A percentile compares a stretch with the other conserved stretches of the same genome.
These are phyloP conservation scores for Ceraclea dissimilis DNA, from an alignment of 2,888 invertebrate species.

Conservation along the genomic window DNA sequence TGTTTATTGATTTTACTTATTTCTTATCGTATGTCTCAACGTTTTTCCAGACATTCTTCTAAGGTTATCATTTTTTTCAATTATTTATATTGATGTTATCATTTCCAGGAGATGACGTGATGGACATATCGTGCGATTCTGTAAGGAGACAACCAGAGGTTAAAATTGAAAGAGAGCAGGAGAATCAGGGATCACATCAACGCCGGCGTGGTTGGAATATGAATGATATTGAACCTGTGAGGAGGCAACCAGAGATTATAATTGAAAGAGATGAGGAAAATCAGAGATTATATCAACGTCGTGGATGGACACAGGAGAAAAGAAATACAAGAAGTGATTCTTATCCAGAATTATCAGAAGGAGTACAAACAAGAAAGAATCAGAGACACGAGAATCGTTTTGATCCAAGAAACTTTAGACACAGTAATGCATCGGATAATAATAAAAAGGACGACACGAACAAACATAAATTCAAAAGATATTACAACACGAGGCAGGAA, in stretches of 20 bases:
- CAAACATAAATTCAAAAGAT: background rate
- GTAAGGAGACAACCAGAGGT: too few relatives aligned
- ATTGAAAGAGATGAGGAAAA: background rate
- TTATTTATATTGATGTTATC: too few relatives aligned
- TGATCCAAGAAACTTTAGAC: background rate
- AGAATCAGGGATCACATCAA: too few relatives aligned
- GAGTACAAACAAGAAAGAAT: background rate
- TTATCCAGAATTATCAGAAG: background rate
- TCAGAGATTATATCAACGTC: background rate
- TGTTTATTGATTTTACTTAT: too few relatives aligned
- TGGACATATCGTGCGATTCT: too few relatives aligned
- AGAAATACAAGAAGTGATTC: background rate
- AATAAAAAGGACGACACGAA: background rate
- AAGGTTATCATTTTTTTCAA: too few relatives aligned
- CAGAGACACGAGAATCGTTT: background rate
- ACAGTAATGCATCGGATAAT: background rate
- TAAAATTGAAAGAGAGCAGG: too few relatives aligned
- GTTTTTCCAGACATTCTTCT: too few relatives aligned
- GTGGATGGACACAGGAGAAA: background rate
- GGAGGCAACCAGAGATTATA: background rate
- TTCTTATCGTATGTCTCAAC: too few relatives aligned
- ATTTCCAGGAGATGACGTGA: too few relatives aligned
- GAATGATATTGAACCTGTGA: background rate
- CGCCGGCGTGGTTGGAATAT: too few relatives aligned
- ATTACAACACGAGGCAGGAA: background rate